Percentiles rank a stretch among this genome's conserved stretches.
phyloP scores from a whole-genome alignment of 2,797 vertebrate genomes.

The Limnodromus scolopaceus region DNA sequence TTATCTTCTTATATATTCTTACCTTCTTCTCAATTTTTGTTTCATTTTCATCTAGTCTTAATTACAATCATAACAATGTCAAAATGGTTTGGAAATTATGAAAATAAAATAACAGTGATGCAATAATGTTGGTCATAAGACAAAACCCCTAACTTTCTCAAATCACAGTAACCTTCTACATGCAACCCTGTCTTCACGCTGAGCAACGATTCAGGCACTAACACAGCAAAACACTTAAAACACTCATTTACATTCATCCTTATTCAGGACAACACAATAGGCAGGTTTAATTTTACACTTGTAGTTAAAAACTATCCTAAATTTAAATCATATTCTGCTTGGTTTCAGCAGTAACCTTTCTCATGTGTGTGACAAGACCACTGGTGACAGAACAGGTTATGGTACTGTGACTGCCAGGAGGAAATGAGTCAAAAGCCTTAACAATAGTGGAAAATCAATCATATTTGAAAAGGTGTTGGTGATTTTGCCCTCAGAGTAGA shows the following conservation, averaged over 20 bases:
- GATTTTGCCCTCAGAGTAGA: background rate
- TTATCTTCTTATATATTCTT: slow-evolving; percentile 70
- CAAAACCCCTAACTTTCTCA: background rate
- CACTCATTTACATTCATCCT: background rate
- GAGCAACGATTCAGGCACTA: background rate
- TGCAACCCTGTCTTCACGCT: background rate
- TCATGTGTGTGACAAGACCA: background rate
- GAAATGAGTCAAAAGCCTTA: background rate
- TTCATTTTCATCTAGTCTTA: slow-evolving; percentile 66
- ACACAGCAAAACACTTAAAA: background rate
- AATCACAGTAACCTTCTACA: background rate
- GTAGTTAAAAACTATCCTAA: background rate
- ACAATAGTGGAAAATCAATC: background rate
- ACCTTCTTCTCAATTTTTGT: slow-evolving; percentile 20
- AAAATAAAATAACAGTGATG: background rate
- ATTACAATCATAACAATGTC: slow-evolving; percentile 18
- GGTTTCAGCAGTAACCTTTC: background rate
- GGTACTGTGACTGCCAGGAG: background rate
- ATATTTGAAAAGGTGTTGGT: background rate
- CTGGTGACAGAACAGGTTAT: background rate
- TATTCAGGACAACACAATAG: background rate
- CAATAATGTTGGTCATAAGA: background rate
- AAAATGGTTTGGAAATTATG: slow-evolving; percentile 26
- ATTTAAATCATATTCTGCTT: background rate
- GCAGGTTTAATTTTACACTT: background rate